phyloP scores from a whole-genome alignment of 2,113 vertebrate genomes.

The Larimichthys crocea region DNA sequence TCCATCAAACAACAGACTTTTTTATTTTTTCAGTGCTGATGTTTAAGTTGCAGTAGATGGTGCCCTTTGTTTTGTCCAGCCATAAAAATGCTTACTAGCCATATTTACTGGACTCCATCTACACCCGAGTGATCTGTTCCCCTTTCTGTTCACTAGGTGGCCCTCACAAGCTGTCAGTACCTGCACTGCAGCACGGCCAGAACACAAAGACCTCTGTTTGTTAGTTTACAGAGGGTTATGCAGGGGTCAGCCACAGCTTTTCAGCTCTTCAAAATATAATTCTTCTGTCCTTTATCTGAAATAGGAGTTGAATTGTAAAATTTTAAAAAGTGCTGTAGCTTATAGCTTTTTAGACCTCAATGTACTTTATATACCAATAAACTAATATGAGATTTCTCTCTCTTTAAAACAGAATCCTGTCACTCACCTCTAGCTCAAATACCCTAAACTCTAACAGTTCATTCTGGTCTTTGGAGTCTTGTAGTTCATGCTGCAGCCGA shows the following conservation, averaged over 20 bases:
- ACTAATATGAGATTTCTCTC: neutral
- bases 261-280: neutral
- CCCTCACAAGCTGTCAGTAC: neutral
- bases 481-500: slow-evolving; percentile 93
- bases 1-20: too few species aligned
- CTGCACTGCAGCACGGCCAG: slow-evolving; percentile 24
- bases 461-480: slow-evolving; percentile 98
- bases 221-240: neutral
- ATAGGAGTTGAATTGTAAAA: neutral
- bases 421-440: slow-evolving; percentile 93
- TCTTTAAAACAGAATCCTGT: neutral
- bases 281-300: neutral
- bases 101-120: neutral
- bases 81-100: neutral
- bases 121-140: neutral
- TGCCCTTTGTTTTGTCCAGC: neutral
- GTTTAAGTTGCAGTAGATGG: neutral
- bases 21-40: neutral
- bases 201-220: slow-evolving; percentile 28
- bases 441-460: slow-evolving; percentile 98
- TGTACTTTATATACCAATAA: too few species aligned
- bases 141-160: slow-evolving; percentile 41
- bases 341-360: neutral
- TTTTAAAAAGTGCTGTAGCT: neutral
- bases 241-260: neutral